Evolutionary conservation across 2,113 vertebrate species (phyloP).

Genomic region (Oncorhynchus tshawytscha): DNA sequence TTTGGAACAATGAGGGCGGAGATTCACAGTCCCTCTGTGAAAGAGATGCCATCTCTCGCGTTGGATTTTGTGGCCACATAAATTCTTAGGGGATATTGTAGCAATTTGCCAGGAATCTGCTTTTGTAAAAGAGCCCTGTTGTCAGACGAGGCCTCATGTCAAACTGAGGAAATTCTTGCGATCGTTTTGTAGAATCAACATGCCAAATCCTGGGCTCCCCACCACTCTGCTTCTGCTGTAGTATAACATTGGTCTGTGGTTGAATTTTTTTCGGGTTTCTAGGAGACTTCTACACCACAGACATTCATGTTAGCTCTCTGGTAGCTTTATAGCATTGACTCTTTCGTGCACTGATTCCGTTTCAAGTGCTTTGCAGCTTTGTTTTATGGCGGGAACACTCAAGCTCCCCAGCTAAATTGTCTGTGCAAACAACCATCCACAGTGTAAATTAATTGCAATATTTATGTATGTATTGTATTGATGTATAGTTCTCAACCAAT

Average conservation of each 20-base stretch:
- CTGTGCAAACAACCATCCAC: no score
- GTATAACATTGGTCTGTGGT: neutral
- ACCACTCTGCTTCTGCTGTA: slow-evolving; percentile 6
- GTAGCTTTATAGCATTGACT: no score
- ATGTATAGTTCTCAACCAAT: no score
- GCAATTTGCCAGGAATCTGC: slow-evolving; percentile 46
- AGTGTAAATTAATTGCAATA: no score
- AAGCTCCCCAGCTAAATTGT: no score
- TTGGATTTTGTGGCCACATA: slow-evolving; percentile 17
- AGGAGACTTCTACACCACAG: neutral
- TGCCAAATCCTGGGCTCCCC: slow-evolving; percentile 6
- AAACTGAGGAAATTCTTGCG: slow-evolving; percentile 27
- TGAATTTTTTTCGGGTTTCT: neutral
- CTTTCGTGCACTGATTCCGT: no score
- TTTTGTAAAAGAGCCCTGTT: slow-evolving; percentile 16
- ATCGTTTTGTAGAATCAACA: slow-evolving; percentile 2
- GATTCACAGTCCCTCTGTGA: neutral
- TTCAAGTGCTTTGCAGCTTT: no score
- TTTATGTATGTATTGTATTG: no score
- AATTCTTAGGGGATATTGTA: slow-evolving; percentile 43
- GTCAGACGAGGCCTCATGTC: neutral
- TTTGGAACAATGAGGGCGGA: neutral
- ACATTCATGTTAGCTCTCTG: neutral
- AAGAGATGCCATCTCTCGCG: neutral
- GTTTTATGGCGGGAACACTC: no score